Evolutionary conservation across 2,113 vertebrate genomes (phyloP).

Genomic region (Eulemur rufifrons): DNA sequence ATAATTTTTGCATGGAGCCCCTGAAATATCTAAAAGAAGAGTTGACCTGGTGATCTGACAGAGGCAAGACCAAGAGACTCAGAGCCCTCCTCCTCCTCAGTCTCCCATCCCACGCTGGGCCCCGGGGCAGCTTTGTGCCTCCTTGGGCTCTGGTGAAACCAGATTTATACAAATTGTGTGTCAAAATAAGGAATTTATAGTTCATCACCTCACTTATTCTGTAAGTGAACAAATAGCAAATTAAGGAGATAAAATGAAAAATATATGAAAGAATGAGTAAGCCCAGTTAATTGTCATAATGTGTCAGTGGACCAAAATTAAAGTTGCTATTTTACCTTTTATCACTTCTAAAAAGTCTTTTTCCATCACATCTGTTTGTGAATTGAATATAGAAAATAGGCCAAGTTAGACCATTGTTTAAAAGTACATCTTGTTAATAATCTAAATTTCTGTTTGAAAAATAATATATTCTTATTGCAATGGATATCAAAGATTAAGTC

Average conservation of each 20-base stretch:
- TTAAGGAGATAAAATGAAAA: not conserved
- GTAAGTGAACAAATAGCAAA: not conserved
- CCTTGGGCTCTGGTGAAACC: not conserved
- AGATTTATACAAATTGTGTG: not conserved
- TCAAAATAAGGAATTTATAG: not conserved
- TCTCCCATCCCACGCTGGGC: fast-evolving
- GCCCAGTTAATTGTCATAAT: not conserved
- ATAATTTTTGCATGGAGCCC: not conserved
- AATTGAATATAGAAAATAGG: not conserved
- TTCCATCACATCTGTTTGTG: not conserved
- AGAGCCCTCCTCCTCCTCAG: not conserved
- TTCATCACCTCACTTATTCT: not conserved
- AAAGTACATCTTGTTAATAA: not conserved
- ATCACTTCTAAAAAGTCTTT: not conserved
- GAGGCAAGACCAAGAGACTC: not conserved
- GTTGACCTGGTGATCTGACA: not conserved
- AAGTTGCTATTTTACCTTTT: not conserved
- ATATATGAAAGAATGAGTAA: not conserved
- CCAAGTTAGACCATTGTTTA: not conserved
- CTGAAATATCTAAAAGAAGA: not conserved
- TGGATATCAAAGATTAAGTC: not conserved
- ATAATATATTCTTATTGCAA: not conserved
- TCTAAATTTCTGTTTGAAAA: slow-evolving; percentile 11
- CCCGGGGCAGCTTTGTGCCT: not conserved
- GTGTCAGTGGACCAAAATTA: not conserved